Evolutionary conservation across 37 sponge, comb jelly and placozoan species (phyloP).

Genomic region (Cliona cf. orientalis): DNA sequence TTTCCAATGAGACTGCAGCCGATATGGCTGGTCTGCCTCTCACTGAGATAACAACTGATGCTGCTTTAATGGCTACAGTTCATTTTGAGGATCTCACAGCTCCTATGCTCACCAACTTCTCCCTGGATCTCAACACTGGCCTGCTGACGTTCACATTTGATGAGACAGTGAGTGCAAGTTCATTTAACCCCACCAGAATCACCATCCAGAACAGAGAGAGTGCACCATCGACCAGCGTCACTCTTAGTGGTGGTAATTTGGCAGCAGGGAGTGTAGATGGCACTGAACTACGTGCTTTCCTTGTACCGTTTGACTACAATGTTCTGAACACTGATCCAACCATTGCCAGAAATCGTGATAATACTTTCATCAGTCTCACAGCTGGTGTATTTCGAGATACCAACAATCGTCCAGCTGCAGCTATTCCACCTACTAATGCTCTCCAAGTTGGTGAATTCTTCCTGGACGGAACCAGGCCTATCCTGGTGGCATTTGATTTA

Average conservation of each 20-base stretch:
- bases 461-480: constrained; percentile 73
- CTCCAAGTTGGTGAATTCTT: constrained; percentile 68
- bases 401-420: constrained; percentile 35
- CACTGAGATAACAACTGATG: constrained; percentile 25
- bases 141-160: constrained; percentile 75
- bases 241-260: constrained; percentile 61
- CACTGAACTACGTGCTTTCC: constrained; percentile 29
- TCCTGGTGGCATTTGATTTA: constrained; percentile 59
- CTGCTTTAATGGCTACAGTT: constrained; percentile 30
- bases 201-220: constrained; percentile 53
- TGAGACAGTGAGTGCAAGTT: constrained; percentile 67
- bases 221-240: constrained; percentile 13
- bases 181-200: constrained; percentile 40
- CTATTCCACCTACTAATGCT: constrained; percentile 64
- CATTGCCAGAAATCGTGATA: constrained; percentile 54
- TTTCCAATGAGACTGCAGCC: constrained; percentile 48
- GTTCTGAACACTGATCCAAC: constrained; percentile 49
- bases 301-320: constrained; percentile 35
- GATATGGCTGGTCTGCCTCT: constrained; percentile 72
- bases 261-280: constrained; percentile 31
- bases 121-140: constrained; percentile 81
- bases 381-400: constrained; percentile 63
- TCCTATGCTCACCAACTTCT: constrained; percentile 79
- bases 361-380: constrained; percentile 70
- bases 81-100: constrained; percentile 63